Conservation (phyloP, 1,140 invertebrate species). For the Diachasma alloeum region DNA sequence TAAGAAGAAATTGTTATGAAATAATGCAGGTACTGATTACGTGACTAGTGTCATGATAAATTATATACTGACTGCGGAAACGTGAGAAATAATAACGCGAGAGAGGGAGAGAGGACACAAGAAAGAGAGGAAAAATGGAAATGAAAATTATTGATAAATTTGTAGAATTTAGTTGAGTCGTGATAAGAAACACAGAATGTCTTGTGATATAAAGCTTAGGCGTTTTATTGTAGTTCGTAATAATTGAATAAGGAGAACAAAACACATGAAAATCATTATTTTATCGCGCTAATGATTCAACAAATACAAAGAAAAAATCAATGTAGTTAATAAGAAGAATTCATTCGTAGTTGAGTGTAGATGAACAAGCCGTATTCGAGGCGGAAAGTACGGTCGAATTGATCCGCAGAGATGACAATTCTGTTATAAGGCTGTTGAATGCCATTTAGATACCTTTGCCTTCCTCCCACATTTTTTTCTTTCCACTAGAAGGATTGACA, state of each 20-base stretch:
- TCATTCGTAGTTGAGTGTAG: slow-evolving; percentile 7
- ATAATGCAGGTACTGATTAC: slow-evolving; percentile 7
- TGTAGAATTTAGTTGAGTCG: slow-evolving; percentile 28
- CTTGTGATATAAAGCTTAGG: slow-evolving; percentile 56
- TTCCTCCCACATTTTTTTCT: neutral
- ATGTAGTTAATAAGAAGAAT: neutral
- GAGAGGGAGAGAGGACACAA: neutral
- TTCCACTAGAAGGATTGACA: neutral
- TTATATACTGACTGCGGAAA: slow-evolving; percentile 1
- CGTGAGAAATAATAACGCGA: neutral
- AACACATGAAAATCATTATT: slow-evolving; percentile 36
- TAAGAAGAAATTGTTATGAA: neutral
- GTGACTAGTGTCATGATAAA: neutral
- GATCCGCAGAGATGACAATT: neutral
- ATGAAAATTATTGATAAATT: neutral
- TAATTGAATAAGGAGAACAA: slow-evolving; percentile 25
- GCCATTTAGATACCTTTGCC: neutral
- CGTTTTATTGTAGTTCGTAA: slow-evolving; percentile 42
- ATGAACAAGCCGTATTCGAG: neutral
- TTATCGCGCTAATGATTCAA: slow-evolving; percentile 36
- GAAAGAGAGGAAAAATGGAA: slow-evolving; percentile 2
- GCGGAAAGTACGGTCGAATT: neutral
- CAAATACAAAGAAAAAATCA: slow-evolving; percentile 17
- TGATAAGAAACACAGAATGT: slow-evolving; percentile 51
- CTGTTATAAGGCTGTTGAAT: neutral